A percentile compares a stretch with the other conserved stretches of the same genome.
phyloP scores from a whole-genome alignment of 1,140 invertebrate species.

The Ceratitis capitata region DNA sequence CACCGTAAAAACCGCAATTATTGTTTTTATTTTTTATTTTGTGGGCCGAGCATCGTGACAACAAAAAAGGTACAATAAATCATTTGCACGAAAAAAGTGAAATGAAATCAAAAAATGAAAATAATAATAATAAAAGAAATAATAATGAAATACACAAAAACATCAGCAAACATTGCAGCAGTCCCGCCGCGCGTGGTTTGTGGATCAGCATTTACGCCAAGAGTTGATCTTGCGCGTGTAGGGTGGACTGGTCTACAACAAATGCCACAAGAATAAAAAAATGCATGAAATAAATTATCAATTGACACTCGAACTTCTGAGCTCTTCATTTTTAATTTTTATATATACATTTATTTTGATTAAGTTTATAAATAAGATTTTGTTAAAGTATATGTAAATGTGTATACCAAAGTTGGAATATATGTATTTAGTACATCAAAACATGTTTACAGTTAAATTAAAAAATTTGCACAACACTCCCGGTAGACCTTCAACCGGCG shows the following conservation, averaged over 20 bases:
- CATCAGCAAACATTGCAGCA: neutral
- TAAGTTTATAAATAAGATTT: no score
- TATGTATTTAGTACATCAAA: no score
- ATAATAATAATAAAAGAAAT: neutral
- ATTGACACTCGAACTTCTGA: neutral
- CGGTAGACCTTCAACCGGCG: no score
- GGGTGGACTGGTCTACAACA: neutral
- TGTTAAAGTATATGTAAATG: no score
- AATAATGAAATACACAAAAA: no score
- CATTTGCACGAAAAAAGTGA: neutral
- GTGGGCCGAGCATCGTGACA: neutral
- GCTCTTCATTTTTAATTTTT: neutral
- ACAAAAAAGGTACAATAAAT: neutral
- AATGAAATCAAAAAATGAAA: neutral
- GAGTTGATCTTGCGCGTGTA: neutral
- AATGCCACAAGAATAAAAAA: neutral
- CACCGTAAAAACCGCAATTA: neutral
- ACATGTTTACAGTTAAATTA: no score
- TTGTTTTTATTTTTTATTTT: no score
- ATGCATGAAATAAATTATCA: neutral
- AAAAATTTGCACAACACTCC: no score
- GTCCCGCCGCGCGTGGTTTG: no score
- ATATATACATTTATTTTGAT: neutral
- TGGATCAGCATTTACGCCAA: no score
- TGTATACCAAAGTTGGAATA: no score